Percentiles rank a stretch among this genome's conserved stretches.
phyloP scores from a whole-genome alignment of 2,888 invertebrate species.

The Phoronis australis region DNA sequence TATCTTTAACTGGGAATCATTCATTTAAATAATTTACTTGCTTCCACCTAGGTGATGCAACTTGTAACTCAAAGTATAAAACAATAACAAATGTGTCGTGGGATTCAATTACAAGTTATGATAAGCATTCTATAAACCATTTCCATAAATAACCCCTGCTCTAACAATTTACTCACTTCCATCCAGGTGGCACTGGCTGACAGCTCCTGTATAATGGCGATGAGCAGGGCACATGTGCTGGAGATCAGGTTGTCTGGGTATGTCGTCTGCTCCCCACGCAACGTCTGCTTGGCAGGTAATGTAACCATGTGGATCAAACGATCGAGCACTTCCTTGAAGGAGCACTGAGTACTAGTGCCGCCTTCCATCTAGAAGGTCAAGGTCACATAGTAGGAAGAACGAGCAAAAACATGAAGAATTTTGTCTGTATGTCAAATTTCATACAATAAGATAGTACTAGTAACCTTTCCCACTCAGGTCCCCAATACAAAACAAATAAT shows the following conservation, averaged over 20 bases:
- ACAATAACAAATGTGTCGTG: too few relatives aligned
- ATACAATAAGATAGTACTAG: neutral
- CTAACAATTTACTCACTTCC: conserved; percentile 61
- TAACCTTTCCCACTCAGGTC: neutral
- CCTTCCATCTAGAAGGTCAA: conserved; percentile 26
- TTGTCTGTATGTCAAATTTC: neutral
- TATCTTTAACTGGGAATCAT: too few relatives aligned
- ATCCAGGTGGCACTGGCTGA: conserved; percentile 69
- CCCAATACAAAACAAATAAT: too few relatives aligned
- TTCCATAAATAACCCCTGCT: too few relatives aligned
- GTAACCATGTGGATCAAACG: conserved; percentile 75
- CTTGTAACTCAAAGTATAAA: too few relatives aligned
- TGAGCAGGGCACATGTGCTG: conserved; percentile 59
- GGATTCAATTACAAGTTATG: too few relatives aligned
- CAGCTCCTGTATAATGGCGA: conserved; percentile 81
- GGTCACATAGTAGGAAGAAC: neutral
- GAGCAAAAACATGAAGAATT: neutral
- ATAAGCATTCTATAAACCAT: too few relatives aligned
- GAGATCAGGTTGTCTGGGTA: conserved; percentile 56
- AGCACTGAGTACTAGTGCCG: conserved; percentile 56
- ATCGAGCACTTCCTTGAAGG: conserved; percentile 76
- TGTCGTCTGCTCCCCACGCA: conserved; percentile 54
- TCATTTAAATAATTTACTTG: too few relatives aligned
- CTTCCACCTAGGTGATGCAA: too few relatives aligned
- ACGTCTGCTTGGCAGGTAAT: conserved; percentile 65